Base-by-base conservation (phyloP, 2,797 vertebrate species). In the Bothrops alternatus region DNA sequence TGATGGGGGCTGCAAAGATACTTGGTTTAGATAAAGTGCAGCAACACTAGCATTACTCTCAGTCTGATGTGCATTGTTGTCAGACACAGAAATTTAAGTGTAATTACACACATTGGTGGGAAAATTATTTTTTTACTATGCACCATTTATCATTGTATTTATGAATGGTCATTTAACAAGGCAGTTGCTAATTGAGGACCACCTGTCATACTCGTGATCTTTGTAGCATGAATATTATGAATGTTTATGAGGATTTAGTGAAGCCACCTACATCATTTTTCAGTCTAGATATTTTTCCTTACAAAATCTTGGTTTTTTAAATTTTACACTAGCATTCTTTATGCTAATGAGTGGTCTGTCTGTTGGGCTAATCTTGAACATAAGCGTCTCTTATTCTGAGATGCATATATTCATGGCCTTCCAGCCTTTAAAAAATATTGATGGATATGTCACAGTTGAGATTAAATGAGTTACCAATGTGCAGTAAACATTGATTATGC, bases 261-360 rank as follows among this genome's bases (percentile, higher is more conserved):
- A 47, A 73, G 18, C 37, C 58, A 7, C 56, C 61, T 88, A 20
- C 8, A 60, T 60, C 58, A 60, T 60, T 60, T 58, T 60, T 60
- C 58, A 60, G 20, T 60, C 58, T 94, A 37, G 93, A 89, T 61
- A 90, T 50, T 88, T 88, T 93, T 91, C 90, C 32, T 37, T 60
- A 92, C 53, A 53, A 93, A 93, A 87, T 55, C 25, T 1, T 37
- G 7, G 7, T 0, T 56, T 56, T 56, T 56, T 56, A 56, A 56
- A 14, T 56, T n/a, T 91, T 94, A 93, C 89, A 91, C 11, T 6
- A 0, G 0, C 6, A 1, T 0, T 58, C 23, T 94, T 91, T 78
- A 0, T 20, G 6, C 88, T 87, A 16, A 65, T 93, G 69, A 32
- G 16, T 94, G 91, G 16, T n/a, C 53, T 94, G 53, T 57, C 42